These are phyloP conservation scores for Odontocolon sp. DNA, from an alignment of 2,888 invertebrate species.

Conservation along the genomic window DNA sequence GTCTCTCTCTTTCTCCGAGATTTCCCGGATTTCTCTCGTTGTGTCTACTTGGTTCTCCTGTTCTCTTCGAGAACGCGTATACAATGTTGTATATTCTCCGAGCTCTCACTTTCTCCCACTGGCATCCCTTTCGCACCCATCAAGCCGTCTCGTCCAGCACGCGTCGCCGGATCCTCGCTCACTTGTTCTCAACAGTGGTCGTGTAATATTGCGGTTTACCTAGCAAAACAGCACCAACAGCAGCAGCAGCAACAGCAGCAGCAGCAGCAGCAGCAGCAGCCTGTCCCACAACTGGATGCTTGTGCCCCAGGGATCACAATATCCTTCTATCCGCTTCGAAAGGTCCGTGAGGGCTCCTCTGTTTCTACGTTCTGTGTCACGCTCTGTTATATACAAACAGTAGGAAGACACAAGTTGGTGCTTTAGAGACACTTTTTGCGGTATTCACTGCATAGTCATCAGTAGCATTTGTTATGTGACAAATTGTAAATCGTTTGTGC, in stretches of 20 bases:
- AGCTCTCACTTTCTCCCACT: slow-evolving; percentile 34
- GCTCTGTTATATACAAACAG: background rate
- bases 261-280: no score
- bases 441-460: no score
- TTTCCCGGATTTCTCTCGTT: background rate
- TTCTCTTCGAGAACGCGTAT: slow-evolving; percentile 4
- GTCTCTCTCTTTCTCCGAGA: slow-evolving; percentile 22
- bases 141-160: slow-evolving; percentile 19
- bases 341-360: slow-evolving; percentile 7
- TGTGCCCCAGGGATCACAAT: slow-evolving; percentile 67
- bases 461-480: no score
- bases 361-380: background rate
- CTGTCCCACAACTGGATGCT: slow-evolving; percentile 24
- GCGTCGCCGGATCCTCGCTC: slow-evolving; percentile 34
- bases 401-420: background rate
- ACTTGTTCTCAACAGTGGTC: slow-evolving; percentile 46
- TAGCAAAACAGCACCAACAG: slow-evolving; percentile 53
- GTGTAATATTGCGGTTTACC: slow-evolving; percentile 68
- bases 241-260: slow-evolving; percentile 14
- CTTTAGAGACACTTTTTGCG: background rate
- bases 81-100: slow-evolving; percentile 26
- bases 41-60: background rate
- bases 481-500: no score
- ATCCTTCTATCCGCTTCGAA: slow-evolving; percentile 63
- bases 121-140: slow-evolving; percentile 24